Conservation (phyloP, 2,888 invertebrate species). For the Platycheirus albimanus region DNA sequence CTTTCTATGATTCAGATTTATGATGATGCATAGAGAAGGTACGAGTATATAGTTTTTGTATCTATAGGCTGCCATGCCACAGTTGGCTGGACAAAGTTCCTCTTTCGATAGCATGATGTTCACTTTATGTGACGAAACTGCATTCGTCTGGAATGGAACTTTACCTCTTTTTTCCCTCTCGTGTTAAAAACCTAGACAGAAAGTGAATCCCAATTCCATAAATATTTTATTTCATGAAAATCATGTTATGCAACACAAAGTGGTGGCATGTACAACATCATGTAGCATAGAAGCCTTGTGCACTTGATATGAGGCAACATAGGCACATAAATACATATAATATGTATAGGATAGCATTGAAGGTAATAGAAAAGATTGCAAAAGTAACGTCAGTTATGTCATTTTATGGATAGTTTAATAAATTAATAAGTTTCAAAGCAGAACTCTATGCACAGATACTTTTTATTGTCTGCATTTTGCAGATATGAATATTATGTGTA, state of each 20-base stretch:
- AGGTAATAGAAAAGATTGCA: slow-evolving; percentile 12
- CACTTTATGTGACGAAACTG: not conserved
- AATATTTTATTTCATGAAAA: slow-evolving; percentile 47
- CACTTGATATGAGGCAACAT: not conserved
- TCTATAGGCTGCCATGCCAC: not conserved
- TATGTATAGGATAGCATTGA: too few relatives aligned
- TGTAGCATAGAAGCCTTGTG: not conserved
- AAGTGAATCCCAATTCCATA: not conserved
- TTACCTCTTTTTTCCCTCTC: too few relatives aligned
- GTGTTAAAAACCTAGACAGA: not conserved
- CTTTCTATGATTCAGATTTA: slow-evolving; percentile 14
- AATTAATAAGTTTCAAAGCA: slow-evolving; percentile 16
- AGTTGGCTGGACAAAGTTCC: slow-evolving; percentile 6
- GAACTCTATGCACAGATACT: not conserved
- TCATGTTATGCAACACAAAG: slow-evolving; percentile 49
- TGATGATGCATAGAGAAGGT: not conserved
- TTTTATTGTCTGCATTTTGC: not conserved
- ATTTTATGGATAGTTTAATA: slow-evolving; percentile 66
- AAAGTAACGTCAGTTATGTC: slow-evolving; percentile 48
- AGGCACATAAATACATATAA: not conserved
- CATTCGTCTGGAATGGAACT: slow-evolving; percentile 15
- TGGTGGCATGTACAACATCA: too few relatives aligned
- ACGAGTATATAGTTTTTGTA: not conserved
- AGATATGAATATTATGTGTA: not conserved
- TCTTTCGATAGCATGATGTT: not conserved